Conservation (phyloP, 2,113 vertebrate genomes). For the Pitta sordida region DNA sequence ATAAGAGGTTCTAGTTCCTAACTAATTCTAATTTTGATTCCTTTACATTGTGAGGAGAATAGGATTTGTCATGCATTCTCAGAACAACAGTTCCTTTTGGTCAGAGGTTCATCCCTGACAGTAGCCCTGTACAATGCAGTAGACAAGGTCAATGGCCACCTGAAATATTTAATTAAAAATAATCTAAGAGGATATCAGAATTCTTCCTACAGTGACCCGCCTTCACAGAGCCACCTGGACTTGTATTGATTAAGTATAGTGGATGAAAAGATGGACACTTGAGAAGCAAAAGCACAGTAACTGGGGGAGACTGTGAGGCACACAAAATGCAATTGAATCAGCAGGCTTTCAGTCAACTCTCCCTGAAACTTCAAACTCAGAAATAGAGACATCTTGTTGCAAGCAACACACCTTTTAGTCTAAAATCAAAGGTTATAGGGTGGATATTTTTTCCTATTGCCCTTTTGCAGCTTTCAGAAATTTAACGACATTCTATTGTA, state of each 20-base stretch:
- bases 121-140: not conserved
- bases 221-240: not conserved
- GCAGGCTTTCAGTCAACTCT: not conserved
- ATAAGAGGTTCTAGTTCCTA: not conserved
- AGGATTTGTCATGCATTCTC: not conserved
- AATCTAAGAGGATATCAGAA: not conserved
- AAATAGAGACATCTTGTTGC: not conserved
- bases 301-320: not conserved
- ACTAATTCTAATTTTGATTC: not conserved
- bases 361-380: not conserved
- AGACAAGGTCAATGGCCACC: not conserved
- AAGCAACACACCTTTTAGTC: not conserved
- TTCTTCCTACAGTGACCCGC: not conserved
- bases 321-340: not conserved
- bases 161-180: not conserved
- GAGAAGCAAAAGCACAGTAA: not conserved
- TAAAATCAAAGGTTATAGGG: not conserved
- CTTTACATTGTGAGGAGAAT: not conserved
- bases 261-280: not conserved
- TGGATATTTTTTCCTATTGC: not conserved
- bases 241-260: not conserved
- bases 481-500: not conserved
- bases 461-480: constrained; percentile 14
- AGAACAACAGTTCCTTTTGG: not conserved
- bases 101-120: not conserved